Evolutionary conservation across 2,888 invertebrate species (phyloP), one percentile per base, ranked within the genome.

Genomic region (Sialis lutaria): DNA sequence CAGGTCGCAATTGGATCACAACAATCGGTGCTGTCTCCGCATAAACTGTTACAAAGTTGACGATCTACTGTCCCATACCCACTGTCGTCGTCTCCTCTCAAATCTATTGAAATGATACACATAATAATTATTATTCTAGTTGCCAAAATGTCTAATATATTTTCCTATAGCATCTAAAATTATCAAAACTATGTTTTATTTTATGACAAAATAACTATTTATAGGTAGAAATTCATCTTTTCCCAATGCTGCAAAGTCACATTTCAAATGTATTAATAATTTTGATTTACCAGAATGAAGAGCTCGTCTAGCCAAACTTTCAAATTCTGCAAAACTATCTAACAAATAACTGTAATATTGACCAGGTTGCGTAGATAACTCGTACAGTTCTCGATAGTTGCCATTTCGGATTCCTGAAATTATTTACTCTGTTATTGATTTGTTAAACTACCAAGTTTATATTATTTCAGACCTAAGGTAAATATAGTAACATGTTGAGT

Each of bases 261-360:
- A 22, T 32, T 31, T n/a, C n/a, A n/a, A n/a, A n/a, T n/a, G n/a
- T n/a, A n/a, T n/a, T n/a, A n/a, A n/a, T 22, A 22, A 22, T 37
- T 32, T 10, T 33, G 32, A 53, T 58, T 57, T 53, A 77, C 79
- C 79, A 59, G 75, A 73, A 58, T 80, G 79, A 6, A 82, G 58
- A 2, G 81, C 81, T 54, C 77, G 65, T 50, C 79, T 63, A 1
- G 79, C 80, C 34, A 82, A 62, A 22, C 76, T 75, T 58, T 80
- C 79, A 58, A 82, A 82, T 57, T 81, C 77, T 42, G 72, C 67
- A 58, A 79, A 82, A 53, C 77, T 77, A 52, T 77, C 75, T 47
- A 82, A 62, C 32, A 82, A 68, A 55, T 75, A 82, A 52, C 75
- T 75, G 55, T 79, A 73, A 51, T 73, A 70, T 54, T 75, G 69